Base-by-base conservation (phyloP, 1,140 invertebrate species). In the Hesperophylax magnus region DNA sequence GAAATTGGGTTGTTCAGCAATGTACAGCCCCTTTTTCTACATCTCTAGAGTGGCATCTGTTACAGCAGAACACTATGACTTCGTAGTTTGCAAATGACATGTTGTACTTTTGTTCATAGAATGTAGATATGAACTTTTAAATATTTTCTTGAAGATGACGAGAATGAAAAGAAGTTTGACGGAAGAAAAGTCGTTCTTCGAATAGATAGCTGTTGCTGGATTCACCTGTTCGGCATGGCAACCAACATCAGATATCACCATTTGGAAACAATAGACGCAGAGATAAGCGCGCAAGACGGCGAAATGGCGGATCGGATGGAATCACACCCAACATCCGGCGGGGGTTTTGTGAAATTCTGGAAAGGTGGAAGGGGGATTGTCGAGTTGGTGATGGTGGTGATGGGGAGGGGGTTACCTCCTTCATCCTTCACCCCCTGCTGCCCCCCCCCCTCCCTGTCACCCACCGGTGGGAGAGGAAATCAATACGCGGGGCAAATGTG, bases 341-440 rank as follows among this genome's bases (percentile, higher is more conserved):
- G 77, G 63, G 77, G 78, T 72, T 79, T 65, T 72, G 78, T 61
- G 78, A 79, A 78, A 72, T 79, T 79, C 78, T 74, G 31, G 78
- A 88, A 86, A 86, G 87, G 88, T 86, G 88, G 88, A 85, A 87
- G 88, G 86, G 86, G 88, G 88, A 14, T 47, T 14, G 39, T 47
- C 11, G 39, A 47, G 39, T 47, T 14, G 39, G 39, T 14, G 39
- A 47, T 47, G 39, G 39, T 1, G 39, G 9, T 2, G 39, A 14
- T 11, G 87, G 88, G 88, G 89, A 87, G 88, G 87, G 88, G 88
- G 61, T 52, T 18, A 20, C 53, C 54, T 60, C 87, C 86, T 85
- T 85, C 87, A 85, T 85, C 85, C 86, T 86, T 86, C 87, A 85
- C 86, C 86, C 88, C 86, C 82, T 86, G 86, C 86, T 86, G 86